These are phyloP conservation scores for Trichonephila clavata DNA, from an alignment of 1,140 invertebrate genomes.

Conservation along the genomic window DNA sequence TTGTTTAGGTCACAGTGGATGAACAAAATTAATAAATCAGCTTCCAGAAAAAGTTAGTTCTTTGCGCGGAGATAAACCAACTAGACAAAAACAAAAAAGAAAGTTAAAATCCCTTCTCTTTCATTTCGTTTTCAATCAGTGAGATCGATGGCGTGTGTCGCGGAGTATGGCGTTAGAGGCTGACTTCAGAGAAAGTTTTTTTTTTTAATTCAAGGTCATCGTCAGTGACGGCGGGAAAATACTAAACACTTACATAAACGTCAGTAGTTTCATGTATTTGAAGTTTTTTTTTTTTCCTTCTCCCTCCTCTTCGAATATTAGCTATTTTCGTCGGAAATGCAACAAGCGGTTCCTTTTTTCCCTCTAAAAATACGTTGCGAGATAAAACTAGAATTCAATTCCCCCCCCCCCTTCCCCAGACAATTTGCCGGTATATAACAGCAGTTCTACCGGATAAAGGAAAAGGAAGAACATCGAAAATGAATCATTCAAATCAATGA, in stretches of 20 bases:
- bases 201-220: constrained; percentile 9
- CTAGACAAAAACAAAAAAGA: neutral
- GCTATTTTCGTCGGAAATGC: neutral
- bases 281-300: neutral
- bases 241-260: neutral
- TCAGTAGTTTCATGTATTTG: too few relatives aligned
- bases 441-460: too few relatives aligned
- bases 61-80: neutral
- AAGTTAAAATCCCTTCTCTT: neutral
- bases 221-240: constrained; percentile 19
- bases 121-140: constrained; percentile 16
- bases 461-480: too few relatives aligned
- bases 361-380: too few relatives aligned
- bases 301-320: neutral
- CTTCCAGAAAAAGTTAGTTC: neutral
- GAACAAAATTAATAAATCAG: constrained; percentile 39
- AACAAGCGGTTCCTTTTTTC: too few relatives aligned
- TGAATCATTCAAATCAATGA: too few relatives aligned
- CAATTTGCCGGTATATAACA: too few relatives aligned
- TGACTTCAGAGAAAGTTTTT: constrained; percentile 13
- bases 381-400: too few relatives aligned
- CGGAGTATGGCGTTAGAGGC: neutral
- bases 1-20: neutral
- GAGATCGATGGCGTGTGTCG: neutral
- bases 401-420: too few relatives aligned